phyloP scores from a whole-genome alignment of 2,888 invertebrate species.

The Idaea aversata region DNA sequence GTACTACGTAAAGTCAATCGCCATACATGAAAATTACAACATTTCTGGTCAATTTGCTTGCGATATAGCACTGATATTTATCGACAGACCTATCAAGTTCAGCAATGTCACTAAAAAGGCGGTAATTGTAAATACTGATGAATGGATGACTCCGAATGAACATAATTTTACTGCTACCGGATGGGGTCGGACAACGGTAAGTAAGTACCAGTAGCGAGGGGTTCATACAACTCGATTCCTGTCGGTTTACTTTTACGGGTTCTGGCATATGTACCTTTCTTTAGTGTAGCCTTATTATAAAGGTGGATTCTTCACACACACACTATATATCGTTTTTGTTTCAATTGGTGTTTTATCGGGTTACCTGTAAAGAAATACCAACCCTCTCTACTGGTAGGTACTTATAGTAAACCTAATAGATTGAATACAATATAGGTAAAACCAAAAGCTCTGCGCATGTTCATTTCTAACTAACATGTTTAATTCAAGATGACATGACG shows the following conservation, averaged over 20 bases:
- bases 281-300: too few species aligned
- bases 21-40: background rate
- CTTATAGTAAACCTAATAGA: too few species aligned
- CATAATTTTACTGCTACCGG: conserved; percentile 38
- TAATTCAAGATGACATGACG: too few species aligned
- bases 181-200: conserved; percentile 44
- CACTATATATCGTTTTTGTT: too few species aligned
- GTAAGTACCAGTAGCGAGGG: background rate
- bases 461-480: too few species aligned
- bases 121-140: conserved; percentile 26
- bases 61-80: background rate
- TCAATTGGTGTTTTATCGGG: too few species aligned
- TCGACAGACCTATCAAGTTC: background rate
- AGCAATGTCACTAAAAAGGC: conserved; percentile 28
- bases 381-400: background rate
- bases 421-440: too few species aligned
- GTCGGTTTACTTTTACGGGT: too few species aligned
- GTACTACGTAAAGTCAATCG: background rate
- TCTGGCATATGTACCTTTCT: too few species aligned
- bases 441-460: too few species aligned
- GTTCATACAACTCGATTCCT: too few species aligned
- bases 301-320: too few species aligned
- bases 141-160: conserved; percentile 40
- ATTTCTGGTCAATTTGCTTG: background rate
- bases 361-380: background rate